These are phyloP conservation scores for Hippocampus abdominalis DNA, from an alignment of 2,113 vertebrate species.

Conservation along the genomic window DNA sequence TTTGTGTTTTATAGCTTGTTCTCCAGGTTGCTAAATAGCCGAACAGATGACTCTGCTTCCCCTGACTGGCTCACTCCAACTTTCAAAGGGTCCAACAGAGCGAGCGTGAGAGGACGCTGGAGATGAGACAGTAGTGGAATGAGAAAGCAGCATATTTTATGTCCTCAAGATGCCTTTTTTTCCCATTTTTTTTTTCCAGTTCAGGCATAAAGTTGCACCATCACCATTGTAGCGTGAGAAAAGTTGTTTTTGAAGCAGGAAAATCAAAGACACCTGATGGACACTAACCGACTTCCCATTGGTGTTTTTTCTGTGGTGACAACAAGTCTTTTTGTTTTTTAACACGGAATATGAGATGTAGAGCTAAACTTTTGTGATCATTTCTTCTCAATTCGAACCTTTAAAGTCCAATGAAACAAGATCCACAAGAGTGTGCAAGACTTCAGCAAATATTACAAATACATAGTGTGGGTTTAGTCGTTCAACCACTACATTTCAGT, in stretches of 20 bases:
- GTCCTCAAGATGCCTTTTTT: background rate
- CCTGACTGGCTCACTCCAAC: constrained; percentile 13
- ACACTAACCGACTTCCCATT: background rate
- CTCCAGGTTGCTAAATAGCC: background rate
- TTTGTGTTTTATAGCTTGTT: background rate
- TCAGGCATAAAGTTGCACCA: background rate
- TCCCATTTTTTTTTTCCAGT: too few species aligned
- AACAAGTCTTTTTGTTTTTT: background rate
- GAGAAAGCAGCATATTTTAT: background rate
- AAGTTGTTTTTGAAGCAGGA: background rate
- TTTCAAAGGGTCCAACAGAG: constrained; percentile 13
- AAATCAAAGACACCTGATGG: background rate
- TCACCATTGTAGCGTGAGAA: background rate
- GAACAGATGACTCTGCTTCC: constrained; percentile 22
- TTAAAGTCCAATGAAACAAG: background rate
- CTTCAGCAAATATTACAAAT: too few species aligned
- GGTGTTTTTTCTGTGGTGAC: background rate
- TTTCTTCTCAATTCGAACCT: background rate
- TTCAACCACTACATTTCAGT: too few species aligned
- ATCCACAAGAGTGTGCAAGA: too few species aligned
- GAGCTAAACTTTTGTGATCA: background rate
- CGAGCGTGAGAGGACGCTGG: constrained; percentile 1
- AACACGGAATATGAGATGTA: background rate
- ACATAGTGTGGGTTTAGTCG: too few species aligned
- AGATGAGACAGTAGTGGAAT: background rate